These are phyloP conservation scores for Halictus ligatus DNA, from an alignment of 2,888 invertebrate genomes.

Conservation along the genomic window DNA sequence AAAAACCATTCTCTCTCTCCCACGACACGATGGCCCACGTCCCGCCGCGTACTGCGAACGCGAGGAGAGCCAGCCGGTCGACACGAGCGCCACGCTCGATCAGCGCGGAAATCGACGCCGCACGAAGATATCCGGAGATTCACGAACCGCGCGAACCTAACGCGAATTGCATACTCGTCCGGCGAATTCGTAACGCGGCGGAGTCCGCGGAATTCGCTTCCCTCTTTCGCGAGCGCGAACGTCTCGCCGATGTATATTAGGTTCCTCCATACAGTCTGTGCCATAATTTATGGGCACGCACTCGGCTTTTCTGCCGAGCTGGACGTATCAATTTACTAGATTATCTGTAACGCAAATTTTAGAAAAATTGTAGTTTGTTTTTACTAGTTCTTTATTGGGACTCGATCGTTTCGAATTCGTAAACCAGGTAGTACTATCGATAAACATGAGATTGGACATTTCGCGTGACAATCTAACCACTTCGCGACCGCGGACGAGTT, in stretches of 20 bases:
- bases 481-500: too few relatives aligned
- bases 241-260: not conserved
- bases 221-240: slow-evolving; percentile 5
- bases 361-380: too few relatives aligned
- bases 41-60: slow-evolving; percentile 74
- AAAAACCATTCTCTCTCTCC: slow-evolving; percentile 38
- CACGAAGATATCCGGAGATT: slow-evolving; percentile 58
- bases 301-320: too few relatives aligned
- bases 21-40: slow-evolving; percentile 72
- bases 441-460: too few relatives aligned
- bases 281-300: too few relatives aligned
- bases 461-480: too few relatives aligned
- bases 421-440: too few relatives aligned
- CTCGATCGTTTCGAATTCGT: too few relatives aligned
- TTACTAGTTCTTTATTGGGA: too few relatives aligned
- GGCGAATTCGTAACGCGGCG: slow-evolving; percentile 41
- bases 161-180: slow-evolving; percentile 32
- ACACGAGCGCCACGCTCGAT: slow-evolving; percentile 69
- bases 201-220: slow-evolving; percentile 41
- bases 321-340: too few relatives aligned
- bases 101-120: slow-evolving; percentile 60
- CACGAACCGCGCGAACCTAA: slow-evolving; percentile 42
- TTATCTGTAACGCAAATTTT: too few relatives aligned
- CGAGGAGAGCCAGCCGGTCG: slow-evolving; percentile 68
- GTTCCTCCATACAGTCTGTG: too few relatives aligned